phyloP scores from a whole-genome alignment of 2,797 vertebrate species.

The Vireo griseus region DNA sequence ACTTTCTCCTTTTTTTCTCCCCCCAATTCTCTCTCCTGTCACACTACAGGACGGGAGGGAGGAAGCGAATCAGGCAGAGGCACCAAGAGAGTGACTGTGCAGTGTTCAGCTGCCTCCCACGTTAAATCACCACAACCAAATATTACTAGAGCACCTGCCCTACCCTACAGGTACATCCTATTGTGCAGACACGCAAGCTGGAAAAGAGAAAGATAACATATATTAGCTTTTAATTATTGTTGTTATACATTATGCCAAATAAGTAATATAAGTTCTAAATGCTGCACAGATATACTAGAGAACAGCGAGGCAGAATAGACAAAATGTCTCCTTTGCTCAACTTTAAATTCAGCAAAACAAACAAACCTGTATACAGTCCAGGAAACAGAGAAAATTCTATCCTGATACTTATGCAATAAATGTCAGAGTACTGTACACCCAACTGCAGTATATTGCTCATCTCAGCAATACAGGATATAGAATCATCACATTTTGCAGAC shows the following conservation, averaged over 20 bases:
- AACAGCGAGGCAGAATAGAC: rapidly evolving
- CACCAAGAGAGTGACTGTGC: not conserved
- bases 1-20: rapidly evolving
- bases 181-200: not conserved
- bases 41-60: not conserved
- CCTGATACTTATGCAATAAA: not conserved
- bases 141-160: not conserved
- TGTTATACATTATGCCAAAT: not conserved
- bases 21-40: rapidly evolving
- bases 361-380: not conserved
- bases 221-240: not conserved
- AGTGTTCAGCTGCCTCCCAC: not conserved
- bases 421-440: not conserved
- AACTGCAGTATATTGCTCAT: not conserved
- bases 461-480: not conserved
- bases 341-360: not conserved
- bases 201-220: not conserved
- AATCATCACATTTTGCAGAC: not conserved
- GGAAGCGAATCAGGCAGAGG: not conserved
- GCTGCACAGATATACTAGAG: not conserved
- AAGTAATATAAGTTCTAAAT: not conserved
- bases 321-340: not conserved
- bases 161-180: not conserved
- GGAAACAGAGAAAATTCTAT: not conserved
- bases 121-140: not conserved